A percentile compares a stretch with the other conserved stretches of the same genome.
phyloP scores from a whole-genome alignment of 2,888 invertebrate species.

The Caenorhabditis sp. region DNA sequence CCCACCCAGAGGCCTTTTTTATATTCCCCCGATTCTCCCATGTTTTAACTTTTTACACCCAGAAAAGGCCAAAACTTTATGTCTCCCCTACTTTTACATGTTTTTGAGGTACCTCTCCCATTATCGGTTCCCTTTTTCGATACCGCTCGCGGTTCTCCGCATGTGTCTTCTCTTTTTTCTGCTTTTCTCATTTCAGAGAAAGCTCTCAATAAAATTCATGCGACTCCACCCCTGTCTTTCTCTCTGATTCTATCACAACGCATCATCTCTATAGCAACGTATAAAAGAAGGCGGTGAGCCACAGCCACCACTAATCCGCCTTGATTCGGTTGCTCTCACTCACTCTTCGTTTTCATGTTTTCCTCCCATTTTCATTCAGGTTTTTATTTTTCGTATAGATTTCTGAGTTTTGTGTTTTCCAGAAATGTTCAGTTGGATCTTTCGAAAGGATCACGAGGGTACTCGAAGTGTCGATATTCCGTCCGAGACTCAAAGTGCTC shows the following conservation, averaged over 20 bases:
- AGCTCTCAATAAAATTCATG: constrained; percentile 18
- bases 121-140: too few relatives aligned
- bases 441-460: constrained; percentile 16
- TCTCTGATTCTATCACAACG: not conserved
- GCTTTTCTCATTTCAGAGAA: not conserved
- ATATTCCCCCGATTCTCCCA: not conserved
- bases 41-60: not conserved
- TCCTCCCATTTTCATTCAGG: constrained; percentile 20
- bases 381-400: constrained; percentile 9
- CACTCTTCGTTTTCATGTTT: not conserved
- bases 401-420: constrained; percentile 9
- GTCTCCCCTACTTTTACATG: not conserved
- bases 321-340: constrained; percentile 54
- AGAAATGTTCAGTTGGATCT: constrained; percentile 59
- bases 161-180: not conserved
- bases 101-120: too few relatives aligned
- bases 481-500: constrained; percentile 53
- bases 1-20: not conserved
- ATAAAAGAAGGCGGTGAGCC: constrained; percentile 41
- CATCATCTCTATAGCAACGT: constrained; percentile 55
- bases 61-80: not conserved
- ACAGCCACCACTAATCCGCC: constrained; percentile 42
- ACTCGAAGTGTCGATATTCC: constrained; percentile 51
- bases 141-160: not conserved
- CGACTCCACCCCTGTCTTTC: not conserved